Evolutionary conservation across 2,113 vertebrate species (phyloP).

Genomic region (Saguinus midas): DNA sequence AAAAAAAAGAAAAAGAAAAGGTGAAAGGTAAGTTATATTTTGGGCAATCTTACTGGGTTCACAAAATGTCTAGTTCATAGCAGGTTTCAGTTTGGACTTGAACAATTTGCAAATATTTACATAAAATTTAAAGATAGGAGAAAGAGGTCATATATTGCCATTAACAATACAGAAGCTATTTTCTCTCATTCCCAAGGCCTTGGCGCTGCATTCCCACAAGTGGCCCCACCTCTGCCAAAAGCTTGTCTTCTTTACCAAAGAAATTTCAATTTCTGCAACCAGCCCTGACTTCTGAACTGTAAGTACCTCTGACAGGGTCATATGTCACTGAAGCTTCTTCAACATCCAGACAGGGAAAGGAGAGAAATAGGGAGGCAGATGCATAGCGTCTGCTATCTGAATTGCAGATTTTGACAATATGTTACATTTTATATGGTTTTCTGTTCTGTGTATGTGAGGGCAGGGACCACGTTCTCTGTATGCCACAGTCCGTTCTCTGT

Average conservation of each 20-base stretch:
- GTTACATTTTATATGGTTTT: neutral
- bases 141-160: neutral
- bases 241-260: neutral
- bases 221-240: neutral
- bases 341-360: neutral
- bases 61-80: conserved; percentile 22
- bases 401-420: neutral
- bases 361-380: neutral
- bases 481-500: no score
- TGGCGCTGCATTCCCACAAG: neutral
- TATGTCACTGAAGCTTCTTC: neutral
- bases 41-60: neutral
- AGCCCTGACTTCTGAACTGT: conserved; percentile 12
- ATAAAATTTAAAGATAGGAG: conserved; percentile 10
- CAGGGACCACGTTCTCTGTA: neutral
- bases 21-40: neutral
- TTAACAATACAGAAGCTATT: neutral
- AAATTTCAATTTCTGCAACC: neutral
- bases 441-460: neutral
- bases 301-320: neutral
- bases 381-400: neutral
- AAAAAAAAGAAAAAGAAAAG: neutral
- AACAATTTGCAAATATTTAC: conserved; percentile 47
- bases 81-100: conserved; percentile 44
- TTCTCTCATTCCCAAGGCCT: neutral